These are phyloP conservation scores for Drosophila algonquin DNA, from an alignment of 2,888 invertebrate species.

Conservation along the genomic window DNA sequence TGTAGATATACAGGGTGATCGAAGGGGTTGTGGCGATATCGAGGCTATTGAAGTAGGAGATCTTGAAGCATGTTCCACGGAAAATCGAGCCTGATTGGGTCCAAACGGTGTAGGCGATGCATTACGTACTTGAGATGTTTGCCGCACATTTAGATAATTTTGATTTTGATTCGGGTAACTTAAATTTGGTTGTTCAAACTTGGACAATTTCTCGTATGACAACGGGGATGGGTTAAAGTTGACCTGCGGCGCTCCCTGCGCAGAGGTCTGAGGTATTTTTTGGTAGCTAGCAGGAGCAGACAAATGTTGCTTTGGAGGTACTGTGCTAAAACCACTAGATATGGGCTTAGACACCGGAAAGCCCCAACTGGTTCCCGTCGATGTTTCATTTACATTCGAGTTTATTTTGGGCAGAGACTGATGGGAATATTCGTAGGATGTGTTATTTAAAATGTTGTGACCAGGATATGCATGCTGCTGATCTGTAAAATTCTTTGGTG, in stretches of 20 bases:
- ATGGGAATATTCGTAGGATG: neutral
- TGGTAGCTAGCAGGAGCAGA: slow-evolving; percentile 66
- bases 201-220: slow-evolving; percentile 81
- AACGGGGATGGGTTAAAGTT: slow-evolving; percentile 82
- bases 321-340: slow-evolving; percentile 8
- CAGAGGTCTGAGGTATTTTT: slow-evolving; percentile 52
- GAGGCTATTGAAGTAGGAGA: slow-evolving; percentile 26
- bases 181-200: slow-evolving; percentile 68
- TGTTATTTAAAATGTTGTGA: slow-evolving; percentile 6
- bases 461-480: neutral
- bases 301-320: slow-evolving; percentile 60
- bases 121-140: slow-evolving; percentile 65
- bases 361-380: neutral
- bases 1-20: slow-evolving; percentile 1
- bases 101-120: slow-evolving; percentile 73
- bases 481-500: slow-evolving; percentile 54
- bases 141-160: slow-evolving; percentile 31
- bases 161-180: slow-evolving; percentile 7
- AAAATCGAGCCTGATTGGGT: slow-evolving; percentile 22
- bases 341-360: slow-evolving; percentile 38
- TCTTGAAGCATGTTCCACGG: slow-evolving; percentile 6
- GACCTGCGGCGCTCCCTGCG: slow-evolving; percentile 56
- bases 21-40: slow-evolving; percentile 24
- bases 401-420: neutral
- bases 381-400: neutral